Conservation (phyloP, 2,797 vertebrate species). For the Streptopelia turtur region DNA sequence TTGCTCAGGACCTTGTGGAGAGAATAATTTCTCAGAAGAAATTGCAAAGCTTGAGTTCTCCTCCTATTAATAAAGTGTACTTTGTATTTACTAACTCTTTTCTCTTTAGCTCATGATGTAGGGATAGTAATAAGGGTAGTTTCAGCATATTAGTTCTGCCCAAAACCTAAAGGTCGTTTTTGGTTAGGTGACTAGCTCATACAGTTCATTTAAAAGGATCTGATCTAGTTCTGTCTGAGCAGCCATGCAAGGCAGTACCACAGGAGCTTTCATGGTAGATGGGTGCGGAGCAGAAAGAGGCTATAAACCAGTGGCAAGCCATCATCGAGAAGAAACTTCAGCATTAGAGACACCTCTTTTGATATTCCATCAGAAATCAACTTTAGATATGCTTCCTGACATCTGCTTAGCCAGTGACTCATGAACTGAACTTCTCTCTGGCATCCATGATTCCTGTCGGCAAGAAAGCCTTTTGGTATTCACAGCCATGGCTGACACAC, state of each 20-base stretch:
- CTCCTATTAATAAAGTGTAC: rapidly evolving
- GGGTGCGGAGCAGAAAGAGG: neutral
- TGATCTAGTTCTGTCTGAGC: neutral
- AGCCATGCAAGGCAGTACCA: neutral
- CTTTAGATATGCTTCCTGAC: constrained; percentile 22
- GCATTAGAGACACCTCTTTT: neutral
- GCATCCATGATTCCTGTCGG: neutral
- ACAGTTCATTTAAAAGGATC: neutral
- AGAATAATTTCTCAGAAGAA: neutral
- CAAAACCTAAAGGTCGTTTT: neutral
- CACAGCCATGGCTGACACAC: neutral
- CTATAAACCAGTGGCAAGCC: constrained; percentile 7
- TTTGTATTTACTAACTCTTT: neutral
- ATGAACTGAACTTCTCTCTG: neutral
- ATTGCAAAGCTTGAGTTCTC: neutral
- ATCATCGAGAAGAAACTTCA: neutral
- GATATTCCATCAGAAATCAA: constrained; percentile 52
- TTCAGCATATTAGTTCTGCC: neutral
- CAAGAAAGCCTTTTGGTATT: neutral
- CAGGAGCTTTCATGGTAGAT: neutral
- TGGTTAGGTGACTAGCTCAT: neutral
- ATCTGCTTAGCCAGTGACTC: constrained; percentile 34
- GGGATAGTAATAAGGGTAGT: neutral
- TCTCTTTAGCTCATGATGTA: neutral
- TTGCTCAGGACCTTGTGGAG: neutral